These are phyloP conservation scores for Globodera ellingtonae DNA, from an alignment of 1,140 invertebrate genomes.

Conservation along the genomic window DNA sequence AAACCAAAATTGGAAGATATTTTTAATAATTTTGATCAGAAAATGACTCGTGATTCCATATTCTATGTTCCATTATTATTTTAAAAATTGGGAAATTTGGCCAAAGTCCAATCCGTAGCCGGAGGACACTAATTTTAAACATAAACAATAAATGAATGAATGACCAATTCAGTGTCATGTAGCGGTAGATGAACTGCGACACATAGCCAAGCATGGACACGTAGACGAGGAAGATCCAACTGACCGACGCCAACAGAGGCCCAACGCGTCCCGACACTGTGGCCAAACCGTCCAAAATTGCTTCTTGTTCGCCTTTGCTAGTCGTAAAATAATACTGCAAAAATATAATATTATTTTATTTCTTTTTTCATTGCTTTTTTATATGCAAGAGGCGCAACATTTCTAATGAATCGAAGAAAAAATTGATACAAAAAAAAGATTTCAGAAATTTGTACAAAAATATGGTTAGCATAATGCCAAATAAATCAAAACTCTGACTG, in stretches of 20 bases:
- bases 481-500: neutral
- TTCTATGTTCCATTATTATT: too few species aligned
- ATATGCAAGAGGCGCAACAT: neutral
- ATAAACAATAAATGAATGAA: neutral
- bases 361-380: too few species aligned
- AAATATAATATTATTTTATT: neutral
- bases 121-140: neutral
- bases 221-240: neutral
- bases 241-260: neutral
- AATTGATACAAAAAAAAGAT: neutral
- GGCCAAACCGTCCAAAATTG: neutral
- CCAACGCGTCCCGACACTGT: neutral
- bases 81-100: neutral
- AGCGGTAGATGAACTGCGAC: conserved; percentile 8
- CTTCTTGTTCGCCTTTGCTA: neutral
- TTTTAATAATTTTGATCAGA: too few species aligned
- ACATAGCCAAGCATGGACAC: neutral
- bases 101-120: neutral
- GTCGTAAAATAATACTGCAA: neutral
- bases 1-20: too few species aligned
- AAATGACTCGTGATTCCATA: too few species aligned
- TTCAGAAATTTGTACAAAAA: too few species aligned
- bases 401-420: neutral
- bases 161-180: neutral
- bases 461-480: neutral